These are phyloP conservation scores for Shinisaurus crocodilurus DNA, from an alignment of 2,113 vertebrate genomes.

Conservation along the genomic window DNA sequence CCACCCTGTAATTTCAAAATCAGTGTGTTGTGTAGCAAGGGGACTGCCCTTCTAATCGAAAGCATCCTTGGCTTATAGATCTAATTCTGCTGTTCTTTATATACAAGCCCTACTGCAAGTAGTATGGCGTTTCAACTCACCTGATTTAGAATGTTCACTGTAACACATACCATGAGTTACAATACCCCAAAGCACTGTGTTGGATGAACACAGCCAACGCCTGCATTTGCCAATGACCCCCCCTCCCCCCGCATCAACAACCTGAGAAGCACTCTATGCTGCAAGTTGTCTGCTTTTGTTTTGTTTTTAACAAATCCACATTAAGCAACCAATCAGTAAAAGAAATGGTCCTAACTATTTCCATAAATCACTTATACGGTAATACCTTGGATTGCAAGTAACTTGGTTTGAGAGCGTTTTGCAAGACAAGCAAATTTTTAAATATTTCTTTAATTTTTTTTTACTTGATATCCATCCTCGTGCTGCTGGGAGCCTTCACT, in stretches of 20 bases:
- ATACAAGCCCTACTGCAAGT: neutral
- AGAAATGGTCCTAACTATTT: neutral
- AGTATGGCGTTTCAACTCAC: neutral
- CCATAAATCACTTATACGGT: neutral
- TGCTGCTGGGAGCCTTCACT: no score
- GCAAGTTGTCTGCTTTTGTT: neutral
- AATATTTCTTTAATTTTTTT: no score
- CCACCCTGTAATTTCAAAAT: neutral
- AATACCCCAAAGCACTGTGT: no score
- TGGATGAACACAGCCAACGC: neutral
- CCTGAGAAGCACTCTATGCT: neutral
- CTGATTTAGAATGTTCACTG: neutral
- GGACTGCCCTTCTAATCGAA: neutral
- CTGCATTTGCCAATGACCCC: neutral
- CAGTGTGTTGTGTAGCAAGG: neutral
- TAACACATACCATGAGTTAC: neutral
- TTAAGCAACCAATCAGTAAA: neutral
- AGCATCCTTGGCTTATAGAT: neutral
- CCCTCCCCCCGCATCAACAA: neutral
- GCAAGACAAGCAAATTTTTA: no score
- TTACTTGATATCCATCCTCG: no score
- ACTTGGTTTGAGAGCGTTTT: no score
- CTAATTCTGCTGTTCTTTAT: neutral
- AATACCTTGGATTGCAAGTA: no score
- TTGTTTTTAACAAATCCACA: neutral